Percentiles rank a stretch among this genome's conserved stretches.
Conservation (phyloP, 2,797 vertebrate genomes). For the Phrynocephalus guinanensis region DNA sequence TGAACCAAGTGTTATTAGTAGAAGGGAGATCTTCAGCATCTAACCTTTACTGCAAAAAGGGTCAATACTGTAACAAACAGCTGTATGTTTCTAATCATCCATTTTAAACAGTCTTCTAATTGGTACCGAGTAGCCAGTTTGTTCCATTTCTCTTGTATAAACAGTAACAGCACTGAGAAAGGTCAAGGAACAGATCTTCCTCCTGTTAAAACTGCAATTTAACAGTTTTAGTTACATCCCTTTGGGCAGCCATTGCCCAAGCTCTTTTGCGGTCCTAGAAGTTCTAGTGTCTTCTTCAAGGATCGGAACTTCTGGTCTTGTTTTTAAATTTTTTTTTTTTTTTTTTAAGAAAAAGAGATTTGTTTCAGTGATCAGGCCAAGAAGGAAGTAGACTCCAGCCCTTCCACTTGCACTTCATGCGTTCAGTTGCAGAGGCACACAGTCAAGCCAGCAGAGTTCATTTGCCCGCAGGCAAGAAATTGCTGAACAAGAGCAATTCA, state of each 20-base stretch:
- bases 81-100: slow-evolving; percentile 54
- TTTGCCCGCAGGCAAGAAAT: slow-evolving; percentile 49
- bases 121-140: slow-evolving; percentile 44
- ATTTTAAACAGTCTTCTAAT: slow-evolving; percentile 34
- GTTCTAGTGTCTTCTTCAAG: slow-evolving; percentile 36
- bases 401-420: slow-evolving; percentile 28
- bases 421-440: slow-evolving; percentile 54
- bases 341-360: slow-evolving; percentile 1
- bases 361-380: slow-evolving; percentile 49
- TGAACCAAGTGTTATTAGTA: slow-evolving; percentile 63
- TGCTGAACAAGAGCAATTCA: slow-evolving; percentile 52
- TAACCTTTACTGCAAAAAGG: slow-evolving; percentile 25
- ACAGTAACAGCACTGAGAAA: background rate
- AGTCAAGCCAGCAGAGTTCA: slow-evolving; percentile 51
- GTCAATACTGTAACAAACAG: slow-evolving; percentile 61
- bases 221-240: slow-evolving; percentile 42
- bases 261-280: slow-evolving; percentile 33
- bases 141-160: slow-evolving; percentile 30
- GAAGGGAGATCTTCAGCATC: slow-evolving; percentile 55
- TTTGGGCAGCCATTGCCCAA: slow-evolving; percentile 43
- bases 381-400: slow-evolving; percentile 37
- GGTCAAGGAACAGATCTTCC: slow-evolving; percentile 48
- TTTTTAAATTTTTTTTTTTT: slow-evolving; percentile 46
- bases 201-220: slow-evolving; percentile 26
- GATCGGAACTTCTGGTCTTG: background rate